These are phyloP conservation scores for Eclectus roratus DNA, from an alignment of 2,113 vertebrate species.

Conservation along the genomic window DNA sequence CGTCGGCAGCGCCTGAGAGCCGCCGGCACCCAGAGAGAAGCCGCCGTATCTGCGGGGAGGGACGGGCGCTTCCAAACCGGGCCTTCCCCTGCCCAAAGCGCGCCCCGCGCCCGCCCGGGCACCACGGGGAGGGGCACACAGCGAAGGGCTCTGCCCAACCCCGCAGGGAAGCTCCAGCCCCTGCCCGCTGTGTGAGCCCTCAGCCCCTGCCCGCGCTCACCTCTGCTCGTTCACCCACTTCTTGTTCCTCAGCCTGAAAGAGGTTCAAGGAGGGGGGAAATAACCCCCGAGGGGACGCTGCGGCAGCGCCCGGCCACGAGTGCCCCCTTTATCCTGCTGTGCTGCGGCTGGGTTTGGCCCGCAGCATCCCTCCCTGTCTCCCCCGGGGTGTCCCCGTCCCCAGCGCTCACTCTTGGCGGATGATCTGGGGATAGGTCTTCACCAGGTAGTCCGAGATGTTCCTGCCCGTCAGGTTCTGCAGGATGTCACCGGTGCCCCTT, in stretches of 20 bases:
- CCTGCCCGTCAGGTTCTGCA: constrained; percentile 89
- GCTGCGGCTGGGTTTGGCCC: background rate
- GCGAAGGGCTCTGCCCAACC: no score
- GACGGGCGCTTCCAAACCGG: rapidly evolving
- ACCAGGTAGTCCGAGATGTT: constrained; percentile 92
- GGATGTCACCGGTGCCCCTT: constrained; percentile 59
- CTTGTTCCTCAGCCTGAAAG: constrained; percentile 83
- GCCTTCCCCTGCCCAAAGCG: background rate
- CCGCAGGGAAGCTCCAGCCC: background rate
- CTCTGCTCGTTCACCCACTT: constrained; percentile 92
- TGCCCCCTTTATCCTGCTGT: background rate
- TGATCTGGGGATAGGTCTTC: constrained; percentile 90
- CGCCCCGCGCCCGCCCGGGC: rapidly evolving
- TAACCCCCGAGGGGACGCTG: rapidly evolving
- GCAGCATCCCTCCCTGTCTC: background rate
- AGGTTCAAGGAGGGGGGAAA: background rate
- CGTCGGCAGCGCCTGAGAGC: constrained; percentile 55
- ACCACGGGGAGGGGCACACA: background rate
- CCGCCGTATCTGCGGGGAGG: constrained; percentile 81
- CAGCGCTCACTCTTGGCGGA: constrained; percentile 81
- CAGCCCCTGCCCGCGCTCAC: constrained; percentile 58
- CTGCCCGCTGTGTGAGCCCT: rapidly evolving
- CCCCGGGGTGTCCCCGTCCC: background rate
- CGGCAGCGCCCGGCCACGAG: rapidly evolving
- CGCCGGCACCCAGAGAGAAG: constrained; percentile 81